Conservation (phyloP, 1,140 invertebrate species). For the Akabosia matsudoensis region DNA sequence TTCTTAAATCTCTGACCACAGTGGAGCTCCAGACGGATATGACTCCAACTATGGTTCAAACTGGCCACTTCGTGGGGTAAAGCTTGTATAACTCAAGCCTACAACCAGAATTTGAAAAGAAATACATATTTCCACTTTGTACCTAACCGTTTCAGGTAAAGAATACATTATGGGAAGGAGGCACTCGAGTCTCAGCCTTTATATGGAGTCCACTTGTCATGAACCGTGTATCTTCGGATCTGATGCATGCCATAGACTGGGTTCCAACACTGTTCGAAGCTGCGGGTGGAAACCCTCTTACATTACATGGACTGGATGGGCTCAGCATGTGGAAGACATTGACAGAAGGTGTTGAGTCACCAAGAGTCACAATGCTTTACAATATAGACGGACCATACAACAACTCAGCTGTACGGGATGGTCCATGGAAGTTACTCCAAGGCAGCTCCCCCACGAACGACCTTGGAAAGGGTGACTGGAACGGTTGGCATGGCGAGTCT, state of each 20-base stretch:
- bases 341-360: slow-evolving; percentile 56
- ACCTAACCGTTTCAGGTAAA: too few relatives aligned
- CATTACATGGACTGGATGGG: slow-evolving; percentile 65
- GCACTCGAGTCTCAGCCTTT: slow-evolving; percentile 61
- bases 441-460: slow-evolving; percentile 68
- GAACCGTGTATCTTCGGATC: slow-evolving; percentile 63
- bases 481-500: slow-evolving; percentile 76
- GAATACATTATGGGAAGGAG: slow-evolving; percentile 72
- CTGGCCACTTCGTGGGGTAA: slow-evolving; percentile 73
- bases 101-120: neutral
- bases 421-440: slow-evolving; percentile 78
- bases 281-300: slow-evolving; percentile 51
- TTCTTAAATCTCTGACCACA: neutral
- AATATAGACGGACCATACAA: slow-evolving; percentile 82
- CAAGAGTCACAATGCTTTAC: slow-evolving; percentile 68
- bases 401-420: slow-evolving; percentile 66
- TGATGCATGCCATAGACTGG: slow-evolving; percentile 85
- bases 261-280: slow-evolving; percentile 74
- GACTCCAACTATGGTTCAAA: slow-evolving; percentile 86
- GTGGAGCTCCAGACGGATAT: slow-evolving; percentile 69
- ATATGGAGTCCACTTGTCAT: slow-evolving; percentile 62
- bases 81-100: neutral
- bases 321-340: slow-evolving; percentile 71
- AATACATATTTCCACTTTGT: neutral
- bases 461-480: slow-evolving; percentile 57